A percentile compares a stretch with the other conserved stretches of the same genome.
These are phyloP conservation scores for Numida meleagris DNA, from an alignment of 2,113 vertebrate genomes.

Conservation along the genomic window DNA sequence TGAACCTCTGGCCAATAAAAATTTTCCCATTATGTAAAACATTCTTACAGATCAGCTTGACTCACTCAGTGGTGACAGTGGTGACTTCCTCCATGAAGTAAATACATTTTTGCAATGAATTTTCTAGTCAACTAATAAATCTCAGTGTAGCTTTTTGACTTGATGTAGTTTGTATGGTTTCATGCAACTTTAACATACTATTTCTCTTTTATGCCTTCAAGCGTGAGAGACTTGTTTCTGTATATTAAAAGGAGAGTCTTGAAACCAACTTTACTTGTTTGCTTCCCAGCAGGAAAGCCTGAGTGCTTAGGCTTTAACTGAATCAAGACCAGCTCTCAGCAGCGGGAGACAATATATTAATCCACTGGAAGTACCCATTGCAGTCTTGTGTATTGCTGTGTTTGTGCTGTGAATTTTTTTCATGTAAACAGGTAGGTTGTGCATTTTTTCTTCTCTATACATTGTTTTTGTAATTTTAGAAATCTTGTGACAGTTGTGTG, in stretches of 20 bases:
- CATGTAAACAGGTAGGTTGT: constrained; percentile 48
- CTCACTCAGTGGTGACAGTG: constrained; percentile 47
- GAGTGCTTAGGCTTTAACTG: constrained; percentile 51
- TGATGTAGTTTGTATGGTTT: background rate
- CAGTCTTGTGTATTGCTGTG: constrained; percentile 27
- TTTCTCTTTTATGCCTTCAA: constrained; percentile 27
- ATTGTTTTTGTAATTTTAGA: background rate
- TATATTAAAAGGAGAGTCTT: constrained; percentile 57
- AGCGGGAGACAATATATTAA: constrained; percentile 55
- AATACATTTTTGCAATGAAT: background rate
- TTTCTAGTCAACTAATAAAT: background rate
- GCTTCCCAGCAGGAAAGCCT: constrained; percentile 65
- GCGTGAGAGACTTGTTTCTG: constrained; percentile 47
- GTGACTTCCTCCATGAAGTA: constrained; percentile 65
- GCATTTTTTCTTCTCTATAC: background rate
- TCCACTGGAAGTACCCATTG: constrained; percentile 36
- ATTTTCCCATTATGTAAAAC: constrained; percentile 74
- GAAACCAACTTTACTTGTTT: constrained; percentile 51
- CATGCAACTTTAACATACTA: background rate
- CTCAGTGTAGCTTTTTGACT: background rate
- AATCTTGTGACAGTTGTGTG: background rate
- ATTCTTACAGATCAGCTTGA: constrained; percentile 53
- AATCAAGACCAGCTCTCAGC: constrained; percentile 58
- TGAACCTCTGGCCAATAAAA: constrained; percentile 67
- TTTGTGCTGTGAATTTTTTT: constrained; percentile 46